Evolutionary conservation across 2,888 invertebrate genomes (phyloP).

Genomic region (Oscheius sp.): DNA sequence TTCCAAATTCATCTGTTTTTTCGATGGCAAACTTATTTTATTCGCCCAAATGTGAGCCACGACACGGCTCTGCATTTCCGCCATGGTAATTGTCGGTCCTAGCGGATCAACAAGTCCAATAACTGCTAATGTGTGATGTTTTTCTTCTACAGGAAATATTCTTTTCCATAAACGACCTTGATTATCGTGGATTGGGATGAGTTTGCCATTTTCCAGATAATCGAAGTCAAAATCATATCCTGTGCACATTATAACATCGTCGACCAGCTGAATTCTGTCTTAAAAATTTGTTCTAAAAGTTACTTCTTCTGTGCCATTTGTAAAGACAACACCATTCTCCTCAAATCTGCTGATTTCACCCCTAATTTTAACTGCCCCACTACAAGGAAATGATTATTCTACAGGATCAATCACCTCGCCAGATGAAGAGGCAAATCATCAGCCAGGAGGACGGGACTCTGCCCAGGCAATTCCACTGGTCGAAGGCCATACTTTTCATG

Average conservation of each 20-base stretch:
- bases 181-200: constrained; percentile 53
- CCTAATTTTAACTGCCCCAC: constrained; percentile 15
- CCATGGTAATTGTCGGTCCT: constrained; percentile 49
- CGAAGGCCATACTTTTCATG: constrained; percentile 33
- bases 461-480: constrained; percentile 35
- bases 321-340: neutral
- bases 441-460: constrained; percentile 36
- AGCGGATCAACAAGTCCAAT: constrained; percentile 60
- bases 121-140: constrained; percentile 62
- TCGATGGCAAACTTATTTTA: constrained; percentile 20
- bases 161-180: constrained; percentile 63
- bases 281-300: neutral
- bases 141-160: constrained; percentile 60
- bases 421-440: constrained; percentile 36
- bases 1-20: constrained; percentile 21
- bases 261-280: constrained; percentile 24
- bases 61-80: constrained; percentile 52
- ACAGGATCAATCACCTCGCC: constrained; percentile 10
- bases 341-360: neutral
- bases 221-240: constrained; percentile 59
- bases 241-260: constrained; percentile 57
- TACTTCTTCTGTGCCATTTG: constrained; percentile 15
- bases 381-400: neutral
- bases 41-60: constrained; percentile 39
- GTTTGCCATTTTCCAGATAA: constrained; percentile 54